Evolutionary conservation across 2,113 vertebrate species (phyloP), one percentile per base, ranked within the genome.

Genomic region (Psittacula cyanocephala): DNA sequence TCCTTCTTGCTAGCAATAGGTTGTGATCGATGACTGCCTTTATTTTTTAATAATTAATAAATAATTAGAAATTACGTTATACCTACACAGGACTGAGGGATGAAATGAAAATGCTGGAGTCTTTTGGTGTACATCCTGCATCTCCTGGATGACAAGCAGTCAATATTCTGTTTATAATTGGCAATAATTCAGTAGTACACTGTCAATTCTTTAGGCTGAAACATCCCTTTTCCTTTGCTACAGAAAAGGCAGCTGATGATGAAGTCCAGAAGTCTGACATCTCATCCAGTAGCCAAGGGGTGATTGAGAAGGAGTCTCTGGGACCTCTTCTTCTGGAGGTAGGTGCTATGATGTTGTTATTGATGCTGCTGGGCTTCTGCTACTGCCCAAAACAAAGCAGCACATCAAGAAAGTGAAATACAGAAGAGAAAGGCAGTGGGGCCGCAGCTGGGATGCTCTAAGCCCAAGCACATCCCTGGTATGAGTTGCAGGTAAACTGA

Each of bases 251-350:
- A 10, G 91, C 97, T 69, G 99, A 99, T 64, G 98, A 99, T 24
- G 99, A 99, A 72, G 99, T 99, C 41, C 99, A 99, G 96, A 99
- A 99, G 95, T 99, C 99, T 3, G 99, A 99, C 96, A 99, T 99
- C 97, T 99, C 99, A 0, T 99, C 99, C 44, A 99, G 99, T 89
- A 99, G 99, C 96, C 99, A 99, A 94, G 98, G 98, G 33, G 98
- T 99, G 96, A 98, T 99, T 80, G 99, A 99, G 96, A 99, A 99
- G 91, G 99, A 99, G 88, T 99, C 99, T 2, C 96, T 99, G 67
- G 98, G 98, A 23, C 98, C 98, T 75, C 98, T 99, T 44, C 98
- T 99, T 37, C 94, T 99, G 62, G 98, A 99, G 98, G 98, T 98
- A 87, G 27, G 95, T 95, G 41, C 72, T 59, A 17, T 62, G 35